A percentile compares a stretch with the other conserved stretches of the same genome.
phyloP scores from a whole-genome alignment of 2,888 invertebrate species.

The Spodoptera picta region DNA sequence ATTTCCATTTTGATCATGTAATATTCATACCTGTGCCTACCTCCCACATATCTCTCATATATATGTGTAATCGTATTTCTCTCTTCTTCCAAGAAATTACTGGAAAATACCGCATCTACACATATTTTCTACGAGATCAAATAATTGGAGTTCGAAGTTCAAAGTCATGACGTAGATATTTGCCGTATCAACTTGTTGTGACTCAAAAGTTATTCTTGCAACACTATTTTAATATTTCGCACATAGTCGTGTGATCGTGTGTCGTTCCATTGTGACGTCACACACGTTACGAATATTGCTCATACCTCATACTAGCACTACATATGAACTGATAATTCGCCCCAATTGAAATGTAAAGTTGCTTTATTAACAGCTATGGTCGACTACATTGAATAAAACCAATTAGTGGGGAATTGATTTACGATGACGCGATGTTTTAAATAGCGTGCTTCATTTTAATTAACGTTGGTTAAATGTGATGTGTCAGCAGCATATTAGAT shows the following conservation, averaged over 20 bases:
- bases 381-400: constrained; percentile 31
- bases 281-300: neutral
- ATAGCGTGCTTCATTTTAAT: constrained; percentile 18
- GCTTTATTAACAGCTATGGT: constrained; percentile 30
- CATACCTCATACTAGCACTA: constrained; percentile 7
- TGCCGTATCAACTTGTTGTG: constrained; percentile 28
- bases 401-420: constrained; percentile 38
- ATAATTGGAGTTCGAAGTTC: too few relatives aligned
- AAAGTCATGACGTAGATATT: too few relatives aligned
- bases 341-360: constrained; percentile 35
- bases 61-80: too few relatives aligned
- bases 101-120: too few relatives aligned
- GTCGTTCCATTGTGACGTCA: constrained; percentile 42
- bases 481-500: constrained; percentile 13
- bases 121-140: too few relatives aligned
- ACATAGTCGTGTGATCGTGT: constrained; percentile 17
- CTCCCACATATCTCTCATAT: neutral
- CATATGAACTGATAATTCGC: constrained; percentile 33
- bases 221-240: constrained; percentile 38
- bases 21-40: constrained; percentile 1
- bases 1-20: constrained; percentile 9
- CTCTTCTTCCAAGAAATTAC: too few relatives aligned
- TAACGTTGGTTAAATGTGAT: constrained; percentile 8
- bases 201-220: constrained; percentile 61
- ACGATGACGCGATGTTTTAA: constrained; percentile 23